Conservation (phyloP, 2,113 vertebrate genomes). For the Chaenocephalus aceratus region DNA sequence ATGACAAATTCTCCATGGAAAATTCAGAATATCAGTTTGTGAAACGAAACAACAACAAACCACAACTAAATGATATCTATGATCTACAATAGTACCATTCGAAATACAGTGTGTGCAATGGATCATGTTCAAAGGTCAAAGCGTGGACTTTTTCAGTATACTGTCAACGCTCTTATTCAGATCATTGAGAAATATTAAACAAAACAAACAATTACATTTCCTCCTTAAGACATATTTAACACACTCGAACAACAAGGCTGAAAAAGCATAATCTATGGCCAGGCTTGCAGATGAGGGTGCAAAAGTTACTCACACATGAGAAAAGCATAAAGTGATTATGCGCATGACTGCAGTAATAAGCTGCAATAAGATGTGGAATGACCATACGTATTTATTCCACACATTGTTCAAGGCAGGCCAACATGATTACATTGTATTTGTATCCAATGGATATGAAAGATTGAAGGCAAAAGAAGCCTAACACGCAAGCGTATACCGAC, state of each 20-base stretch:
- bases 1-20: slow-evolving; percentile 58
- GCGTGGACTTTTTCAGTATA: slow-evolving; percentile 18
- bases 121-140: slow-evolving; percentile 26
- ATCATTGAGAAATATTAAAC: slow-evolving; percentile 32
- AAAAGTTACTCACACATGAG: slow-evolving; percentile 72
- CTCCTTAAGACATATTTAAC: slow-evolving; percentile 53
- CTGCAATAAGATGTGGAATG: slow-evolving; percentile 72
- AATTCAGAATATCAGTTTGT: slow-evolving; percentile 52
- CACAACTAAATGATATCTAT: slow-evolving; percentile 22
- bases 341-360: slow-evolving; percentile 78
- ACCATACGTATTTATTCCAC: slow-evolving; percentile 61
- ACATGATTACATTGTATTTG: slow-evolving; percentile 51
- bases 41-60: slow-evolving; percentile 47
- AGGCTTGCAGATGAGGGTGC: slow-evolving; percentile 59
- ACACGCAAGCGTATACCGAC: slow-evolving; percentile 60
- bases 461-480: slow-evolving; percentile 53
- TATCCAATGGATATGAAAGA: slow-evolving; percentile 61
- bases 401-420: slow-evolving; percentile 49
- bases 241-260: slow-evolving; percentile 32
- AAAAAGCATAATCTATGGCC: slow-evolving; percentile 41
- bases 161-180: slow-evolving; percentile 36
- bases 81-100: slow-evolving; percentile 3
- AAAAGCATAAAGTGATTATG: slow-evolving; percentile 70
- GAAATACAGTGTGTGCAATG: slow-evolving; percentile 12
- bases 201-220: slow-evolving; percentile 55